A percentile compares a stretch with the other conserved stretches of the same genome.
phyloP scores from a whole-genome alignment of 2,113 vertebrate species.

The Amphilophus citrinellus region DNA sequence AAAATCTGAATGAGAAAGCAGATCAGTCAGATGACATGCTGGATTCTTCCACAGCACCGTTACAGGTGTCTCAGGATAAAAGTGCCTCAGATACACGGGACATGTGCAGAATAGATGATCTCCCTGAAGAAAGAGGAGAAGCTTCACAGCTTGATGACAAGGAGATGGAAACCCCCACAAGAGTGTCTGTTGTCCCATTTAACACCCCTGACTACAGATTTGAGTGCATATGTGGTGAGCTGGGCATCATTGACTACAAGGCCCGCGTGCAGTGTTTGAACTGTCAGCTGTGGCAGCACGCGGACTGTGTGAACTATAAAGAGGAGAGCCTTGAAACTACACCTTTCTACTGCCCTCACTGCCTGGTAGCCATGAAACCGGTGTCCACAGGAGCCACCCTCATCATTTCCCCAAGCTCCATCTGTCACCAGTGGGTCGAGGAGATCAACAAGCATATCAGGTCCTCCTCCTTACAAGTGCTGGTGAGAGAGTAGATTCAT shows the following conservation, averaged over 20 bases:
- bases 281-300: conserved; percentile 96
- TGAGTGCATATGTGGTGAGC: conserved; percentile 96
- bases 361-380: conserved; percentile 96
- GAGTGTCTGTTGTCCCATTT: conserved; percentile 79
- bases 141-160: conserved; percentile 3
- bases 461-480: conserved; percentile 90
- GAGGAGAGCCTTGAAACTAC: conserved; percentile 89
- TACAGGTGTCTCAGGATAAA: conserved; percentile 30
- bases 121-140: neutral
- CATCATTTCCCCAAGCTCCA: conserved; percentile 97
- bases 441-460: conserved; percentile 95
- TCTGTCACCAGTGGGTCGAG: conserved; percentile 99
- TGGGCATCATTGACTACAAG: conserved; percentile 90
- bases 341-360: conserved; percentile 98
- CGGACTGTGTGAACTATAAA: conserved; percentile 96
- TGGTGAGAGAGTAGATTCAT: conserved; percentile 82
- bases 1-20: conserved; percentile 6
- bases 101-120: neutral
- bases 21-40: conserved; percentile 17
- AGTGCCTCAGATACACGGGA: conserved; percentile 10
- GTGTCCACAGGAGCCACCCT: conserved; percentile 94
- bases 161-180: conserved; percentile 52
- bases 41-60: neutral
- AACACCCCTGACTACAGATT: conserved; percentile 91
- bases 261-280: conserved; percentile 97